A percentile compares a stretch with the other conserved stretches of the same genome.
These are phyloP conservation scores for Drosophila tropicalis DNA, from an alignment of 1,140 invertebrate species.

Conservation along the genomic window DNA sequence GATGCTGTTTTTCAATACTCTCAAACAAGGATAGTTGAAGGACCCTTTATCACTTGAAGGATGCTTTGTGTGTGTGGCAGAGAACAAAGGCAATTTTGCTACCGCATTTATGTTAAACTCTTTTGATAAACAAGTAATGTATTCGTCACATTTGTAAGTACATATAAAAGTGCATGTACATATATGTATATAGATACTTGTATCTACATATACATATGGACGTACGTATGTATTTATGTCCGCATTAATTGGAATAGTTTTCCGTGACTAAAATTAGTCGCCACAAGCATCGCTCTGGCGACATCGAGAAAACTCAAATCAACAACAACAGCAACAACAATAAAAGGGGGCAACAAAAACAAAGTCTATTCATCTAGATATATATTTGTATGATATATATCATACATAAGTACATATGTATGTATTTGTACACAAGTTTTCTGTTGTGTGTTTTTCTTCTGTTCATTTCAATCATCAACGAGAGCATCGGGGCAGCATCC, in stretches of 20 bases:
- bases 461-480: conserved; percentile 18
- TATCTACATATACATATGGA: not conserved
- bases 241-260: conserved; percentile 53
- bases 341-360: conserved; percentile 20
- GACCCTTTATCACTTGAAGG: not conserved
- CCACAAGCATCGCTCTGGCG: conserved; percentile 42
- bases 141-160: not conserved
- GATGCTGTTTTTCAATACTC: not conserved
- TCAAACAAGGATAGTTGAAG: not conserved
- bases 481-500: conserved; percentile 12
- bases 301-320: conserved; percentile 35
- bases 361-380: conserved; percentile 5
- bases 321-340: conserved; percentile 41
- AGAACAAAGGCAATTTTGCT: not conserved
- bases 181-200: not conserved
- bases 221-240: conserved; percentile 2
- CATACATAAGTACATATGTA: too few species aligned
- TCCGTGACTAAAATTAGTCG: conserved; percentile 51
- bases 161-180: too few species aligned
- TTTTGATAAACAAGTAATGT: not conserved
- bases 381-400: conserved; percentile 32
- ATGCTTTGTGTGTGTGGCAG: not conserved
- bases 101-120: not conserved
- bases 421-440: conserved; percentile 9
- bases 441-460: conserved; percentile 4